A percentile compares a stretch with the other conserved stretches of the same genome.
These are phyloP conservation scores for Trialeurodes vaporariorum DNA, from an alignment of 1,140 invertebrate species.

Conservation along the genomic window DNA sequence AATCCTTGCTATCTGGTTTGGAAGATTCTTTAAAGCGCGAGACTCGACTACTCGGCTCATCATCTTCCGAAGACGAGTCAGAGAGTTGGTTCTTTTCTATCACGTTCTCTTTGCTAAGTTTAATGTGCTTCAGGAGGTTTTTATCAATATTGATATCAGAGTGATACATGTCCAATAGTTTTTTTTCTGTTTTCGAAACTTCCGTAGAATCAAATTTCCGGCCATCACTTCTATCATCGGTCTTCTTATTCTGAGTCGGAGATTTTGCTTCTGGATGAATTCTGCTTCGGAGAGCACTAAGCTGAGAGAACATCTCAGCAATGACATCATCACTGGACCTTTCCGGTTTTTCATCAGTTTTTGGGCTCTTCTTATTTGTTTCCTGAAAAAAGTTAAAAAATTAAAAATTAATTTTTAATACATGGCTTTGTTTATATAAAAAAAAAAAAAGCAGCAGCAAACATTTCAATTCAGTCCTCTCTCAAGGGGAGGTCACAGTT, in stretches of 20 bases:
- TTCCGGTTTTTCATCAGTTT: not conserved
- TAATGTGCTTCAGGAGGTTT: not conserved
- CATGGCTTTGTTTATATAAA: too few species aligned
- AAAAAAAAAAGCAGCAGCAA: too few species aligned
- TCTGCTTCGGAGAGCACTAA: not conserved
- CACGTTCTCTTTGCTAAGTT: not conserved
- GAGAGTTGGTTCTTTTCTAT: not conserved
- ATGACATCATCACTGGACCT: not conserved
- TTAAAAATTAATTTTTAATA: too few species aligned
- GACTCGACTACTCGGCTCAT: not conserved
- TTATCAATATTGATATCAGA: not conserved
- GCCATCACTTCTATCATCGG: not conserved
- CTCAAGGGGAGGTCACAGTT: too few species aligned
- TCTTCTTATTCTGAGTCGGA: not conserved
- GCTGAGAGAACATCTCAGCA: not conserved
- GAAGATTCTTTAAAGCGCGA: not conserved
- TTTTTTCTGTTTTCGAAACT: not conserved
- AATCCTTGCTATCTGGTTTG: not conserved
- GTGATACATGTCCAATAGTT: not conserved
- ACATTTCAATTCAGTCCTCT: too few species aligned
- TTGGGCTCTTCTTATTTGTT: not conserved
- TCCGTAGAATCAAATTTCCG: not conserved
- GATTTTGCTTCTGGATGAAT: too few species aligned
- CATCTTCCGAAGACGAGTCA: not conserved
- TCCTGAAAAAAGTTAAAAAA: not conserved